Base-by-base conservation (phyloP, 2,888 invertebrate genomes). In the Drosophila koepferae region DNA sequence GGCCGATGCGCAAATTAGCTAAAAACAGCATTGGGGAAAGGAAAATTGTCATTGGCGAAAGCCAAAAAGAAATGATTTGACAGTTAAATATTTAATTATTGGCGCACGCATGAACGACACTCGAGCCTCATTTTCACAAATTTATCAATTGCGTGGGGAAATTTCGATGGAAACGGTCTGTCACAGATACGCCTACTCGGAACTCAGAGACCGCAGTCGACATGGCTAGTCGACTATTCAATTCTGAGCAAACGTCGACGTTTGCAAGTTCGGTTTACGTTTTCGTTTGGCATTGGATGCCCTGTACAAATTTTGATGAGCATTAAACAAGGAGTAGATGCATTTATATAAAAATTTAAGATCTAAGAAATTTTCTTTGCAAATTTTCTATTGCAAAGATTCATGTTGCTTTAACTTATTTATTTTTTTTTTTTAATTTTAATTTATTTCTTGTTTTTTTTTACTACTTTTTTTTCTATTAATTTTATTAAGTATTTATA, bases 61-160 rank as follows among this genome's bases (percentile, higher is more conserved):
- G 28, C 31, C 34, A 20, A 2, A 41, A 28, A 31, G 18, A 31
- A 51, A 31, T 55, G 40, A 49, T 18, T 49, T 48, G n/a, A 23
- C 61, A 48, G 68, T 55, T 31, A 23, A 48, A 74, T 68, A 72
- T 84, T 74, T 77, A 84, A 83, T 83, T 86, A 80, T 80, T 54
- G 67, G 41, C 48, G 18, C 51, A 60, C 40, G 74, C 78, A 58
- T 56, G 60, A 78, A 18, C 40, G 62, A 12, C 28, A 34, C 38
- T 34, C 38, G 34, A 28, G 54, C 41, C 55, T 59, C 18, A 20
- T 38, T 46, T 60, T 56, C 64, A 54, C 51, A 67, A 80, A 73
- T 77, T 68, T 85, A 68, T 75, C 73, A 75, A 85, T 82, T 84
- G 80, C 77, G 60, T 67, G 63, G 54, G 54, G 18, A 59, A 41